A percentile compares a stretch with the other conserved stretches of the same genome.
Evolutionary conservation across 2,888 invertebrate genomes (phyloP).

Genomic region (Mycalesis mineus): DNA sequence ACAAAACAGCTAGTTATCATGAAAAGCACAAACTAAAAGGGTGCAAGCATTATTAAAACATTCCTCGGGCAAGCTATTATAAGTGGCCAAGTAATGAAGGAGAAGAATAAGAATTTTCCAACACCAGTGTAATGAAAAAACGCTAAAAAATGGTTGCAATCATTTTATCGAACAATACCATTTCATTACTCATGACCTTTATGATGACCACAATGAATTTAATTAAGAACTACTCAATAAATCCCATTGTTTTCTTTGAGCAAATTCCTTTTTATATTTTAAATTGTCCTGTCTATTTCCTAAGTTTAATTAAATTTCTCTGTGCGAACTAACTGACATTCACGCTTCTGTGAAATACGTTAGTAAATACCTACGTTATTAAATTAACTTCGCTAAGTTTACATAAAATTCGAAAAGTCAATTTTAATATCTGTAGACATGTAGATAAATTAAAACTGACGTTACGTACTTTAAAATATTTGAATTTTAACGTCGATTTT

Average conservation of each 20-base stretch:
- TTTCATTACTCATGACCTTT: slow-evolving; percentile 21
- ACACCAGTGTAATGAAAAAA: slow-evolving; percentile 32
- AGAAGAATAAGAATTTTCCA: slow-evolving; percentile 32
- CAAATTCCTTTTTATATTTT: neutral
- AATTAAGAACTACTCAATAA: slow-evolving; percentile 10
- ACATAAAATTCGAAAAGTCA: neutral
- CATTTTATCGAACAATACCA: slow-evolving; percentile 16
- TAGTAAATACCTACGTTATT: neutral
- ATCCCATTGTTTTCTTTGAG: neutral
- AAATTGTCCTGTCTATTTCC: neutral
- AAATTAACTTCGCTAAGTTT: neutral
- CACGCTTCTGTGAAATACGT: neutral
- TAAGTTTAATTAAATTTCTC: slow-evolving; percentile 56
- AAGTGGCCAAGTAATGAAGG: slow-evolving; percentile 39
- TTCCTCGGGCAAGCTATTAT: slow-evolving; percentile 39
- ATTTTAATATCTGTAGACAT: neutral
- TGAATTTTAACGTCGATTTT: slow-evolving; percentile 4
- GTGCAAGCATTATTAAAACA: slow-evolving; percentile 42
- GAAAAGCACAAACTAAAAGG: slow-evolving; percentile 33
- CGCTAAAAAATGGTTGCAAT: slow-evolving; percentile 27
- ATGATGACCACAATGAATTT: slow-evolving; percentile 25
- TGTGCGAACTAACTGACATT: slow-evolving; percentile 15
- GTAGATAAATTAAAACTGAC: neutral
- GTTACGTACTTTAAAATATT: neutral
- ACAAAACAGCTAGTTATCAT: slow-evolving; percentile 40